Evolutionary conservation across 2,113 vertebrate species (phyloP).

Genomic region (Fregetta grallaria): DNA sequence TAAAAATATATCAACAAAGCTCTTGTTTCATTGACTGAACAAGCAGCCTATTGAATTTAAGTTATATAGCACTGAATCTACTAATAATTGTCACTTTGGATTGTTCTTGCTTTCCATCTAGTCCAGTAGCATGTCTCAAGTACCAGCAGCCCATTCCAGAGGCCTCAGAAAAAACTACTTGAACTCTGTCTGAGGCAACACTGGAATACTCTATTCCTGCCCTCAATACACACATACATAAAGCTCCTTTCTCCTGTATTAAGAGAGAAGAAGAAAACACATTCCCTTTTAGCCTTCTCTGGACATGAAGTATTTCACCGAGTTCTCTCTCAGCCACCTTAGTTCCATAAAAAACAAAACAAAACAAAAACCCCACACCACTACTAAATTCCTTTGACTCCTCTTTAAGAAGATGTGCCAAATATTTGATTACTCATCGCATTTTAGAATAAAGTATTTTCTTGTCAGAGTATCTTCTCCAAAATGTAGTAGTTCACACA

Average conservation of each 20-base stretch:
- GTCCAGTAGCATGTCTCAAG: not conserved
- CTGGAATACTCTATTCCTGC: not conserved
- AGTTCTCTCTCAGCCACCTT: not conserved
- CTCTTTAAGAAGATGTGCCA: not conserved
- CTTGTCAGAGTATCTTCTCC: not conserved
- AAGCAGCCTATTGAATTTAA: not conserved
- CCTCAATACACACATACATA: not conserved
- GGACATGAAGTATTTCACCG: not conserved
- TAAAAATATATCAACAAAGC: not conserved
- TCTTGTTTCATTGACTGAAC: not conserved
- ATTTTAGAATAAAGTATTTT: not conserved
- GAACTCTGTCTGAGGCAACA: not conserved
- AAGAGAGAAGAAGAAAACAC: not conserved
- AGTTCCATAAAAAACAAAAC: not conserved
- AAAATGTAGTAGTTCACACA: not conserved
- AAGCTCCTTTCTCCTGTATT: not conserved
- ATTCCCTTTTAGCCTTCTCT: not conserved
- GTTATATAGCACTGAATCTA: not conserved
- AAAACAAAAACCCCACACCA: not conserved
- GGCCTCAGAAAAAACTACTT: not conserved
- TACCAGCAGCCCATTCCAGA: not conserved
- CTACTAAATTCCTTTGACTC: not conserved
- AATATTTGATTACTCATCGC: not conserved
- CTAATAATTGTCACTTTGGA: not conserved
- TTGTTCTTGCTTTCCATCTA: not conserved